phyloP scores from a whole-genome alignment of 2,888 invertebrate genomes.

The Drosophila sordidapex region DNA sequence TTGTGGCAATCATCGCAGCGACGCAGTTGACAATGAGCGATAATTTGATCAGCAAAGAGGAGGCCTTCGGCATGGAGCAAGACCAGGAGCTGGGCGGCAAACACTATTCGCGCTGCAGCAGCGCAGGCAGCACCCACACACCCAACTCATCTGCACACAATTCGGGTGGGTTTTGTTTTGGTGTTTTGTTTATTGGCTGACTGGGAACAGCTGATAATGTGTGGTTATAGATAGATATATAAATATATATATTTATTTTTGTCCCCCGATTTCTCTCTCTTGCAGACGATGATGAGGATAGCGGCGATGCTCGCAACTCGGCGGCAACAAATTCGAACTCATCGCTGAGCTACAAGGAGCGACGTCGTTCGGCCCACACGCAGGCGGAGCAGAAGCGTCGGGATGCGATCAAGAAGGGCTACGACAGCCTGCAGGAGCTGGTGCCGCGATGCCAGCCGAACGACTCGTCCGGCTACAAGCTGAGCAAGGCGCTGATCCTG shows the following conservation, averaged over 20 bases:
- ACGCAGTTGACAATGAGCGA: slow-evolving; percentile 72
- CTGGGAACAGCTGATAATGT: slow-evolving; percentile 59
- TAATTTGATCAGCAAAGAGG: slow-evolving; percentile 61
- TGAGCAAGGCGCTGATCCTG: slow-evolving; percentile 96
- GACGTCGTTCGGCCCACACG: slow-evolving; percentile 97
- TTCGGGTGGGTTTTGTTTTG: slow-evolving; percentile 86
- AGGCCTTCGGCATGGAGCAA: slow-evolving; percentile 85
- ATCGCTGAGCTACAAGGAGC: slow-evolving; percentile 94
- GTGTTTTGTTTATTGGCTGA: background rate
- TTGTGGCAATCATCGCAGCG: slow-evolving; percentile 57
- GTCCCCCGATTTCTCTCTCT: slow-evolving; percentile 16
- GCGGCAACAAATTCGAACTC: slow-evolving; percentile 79
- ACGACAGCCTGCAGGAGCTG: slow-evolving; percentile 95
- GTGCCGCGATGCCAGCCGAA: slow-evolving; percentile 97
- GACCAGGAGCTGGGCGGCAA: slow-evolving; percentile 84
- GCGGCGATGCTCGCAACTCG: slow-evolving; percentile 86
- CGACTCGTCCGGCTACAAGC: slow-evolving; percentile 95
- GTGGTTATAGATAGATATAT: slow-evolving; percentile 27
- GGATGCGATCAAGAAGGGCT: slow-evolving; percentile 98
- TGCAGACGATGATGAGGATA: slow-evolving; percentile 88
- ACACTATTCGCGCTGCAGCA: slow-evolving; percentile 90
- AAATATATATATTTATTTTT: slow-evolving; percentile 47
- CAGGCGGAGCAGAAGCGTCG: slow-evolving; percentile 98
- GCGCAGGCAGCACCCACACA: slow-evolving; percentile 91
- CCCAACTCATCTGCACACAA: slow-evolving; percentile 93